Evolutionary conservation across 2,888 invertebrate species (phyloP).

Genomic region (Disparrhopalites patrizii): DNA sequence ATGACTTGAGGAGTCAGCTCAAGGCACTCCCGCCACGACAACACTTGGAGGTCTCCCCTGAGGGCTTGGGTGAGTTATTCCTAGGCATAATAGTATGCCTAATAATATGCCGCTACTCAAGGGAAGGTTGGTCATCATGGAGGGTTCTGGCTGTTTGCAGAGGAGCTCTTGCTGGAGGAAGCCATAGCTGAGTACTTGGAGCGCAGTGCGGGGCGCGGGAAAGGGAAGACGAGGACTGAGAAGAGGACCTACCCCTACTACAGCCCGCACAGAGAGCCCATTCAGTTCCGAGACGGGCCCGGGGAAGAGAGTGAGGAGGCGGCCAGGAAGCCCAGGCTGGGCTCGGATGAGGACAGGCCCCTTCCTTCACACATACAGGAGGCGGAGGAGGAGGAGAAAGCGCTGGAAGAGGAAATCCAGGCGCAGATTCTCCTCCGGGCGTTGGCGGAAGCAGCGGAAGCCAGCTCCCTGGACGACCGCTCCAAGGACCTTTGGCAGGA

Average conservation of each 20-base stretch:
- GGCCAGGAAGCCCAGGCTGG: neutral
- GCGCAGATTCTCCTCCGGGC: slow-evolving; percentile 5
- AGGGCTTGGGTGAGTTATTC: slow-evolving; percentile 11
- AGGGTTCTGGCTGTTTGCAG: slow-evolving; percentile 16
- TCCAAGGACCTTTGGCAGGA: neutral
- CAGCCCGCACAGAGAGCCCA: neutral
- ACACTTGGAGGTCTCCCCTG: neutral
- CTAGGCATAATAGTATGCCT: no score
- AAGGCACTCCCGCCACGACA: slow-evolving; percentile 16
- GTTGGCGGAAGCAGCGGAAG: neutral
- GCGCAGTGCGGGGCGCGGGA: slow-evolving; percentile 11
- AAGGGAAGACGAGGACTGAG: neutral
- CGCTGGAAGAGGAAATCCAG: slow-evolving; percentile 13
- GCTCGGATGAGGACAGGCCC: neutral
- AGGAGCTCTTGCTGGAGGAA: slow-evolving; percentile 26
- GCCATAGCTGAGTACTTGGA: slow-evolving; percentile 16
- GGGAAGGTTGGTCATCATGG: no score
- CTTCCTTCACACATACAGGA: neutral
- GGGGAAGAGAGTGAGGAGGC: neutral
- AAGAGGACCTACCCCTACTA: slow-evolving; percentile 12
- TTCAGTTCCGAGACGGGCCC: no score
- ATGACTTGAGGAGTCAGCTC: neutral
- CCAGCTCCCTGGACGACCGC: neutral
- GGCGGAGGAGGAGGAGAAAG: neutral
- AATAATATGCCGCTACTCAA: no score